Evolutionary conservation across 2,797 vertebrate species (phyloP), one percentile per base, ranked within the genome.

Genomic region (Psittacula derbiana): DNA sequence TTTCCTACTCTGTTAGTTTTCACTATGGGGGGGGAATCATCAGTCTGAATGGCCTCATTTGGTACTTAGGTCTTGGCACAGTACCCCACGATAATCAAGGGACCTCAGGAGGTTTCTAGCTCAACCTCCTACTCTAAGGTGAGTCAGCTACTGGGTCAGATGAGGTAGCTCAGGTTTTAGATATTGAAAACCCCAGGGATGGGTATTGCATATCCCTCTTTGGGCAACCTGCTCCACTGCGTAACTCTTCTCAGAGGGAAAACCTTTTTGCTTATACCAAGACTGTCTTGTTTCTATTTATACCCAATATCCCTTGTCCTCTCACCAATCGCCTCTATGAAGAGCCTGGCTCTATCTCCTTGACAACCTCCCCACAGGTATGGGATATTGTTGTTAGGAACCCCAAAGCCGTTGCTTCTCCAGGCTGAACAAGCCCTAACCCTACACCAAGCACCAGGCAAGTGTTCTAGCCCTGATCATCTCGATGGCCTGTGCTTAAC

Each of bases 71-170:
- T 50, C 43, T 31, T 31, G 30, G 36, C 6, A 1, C 20, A 53
- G 60, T 16, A 66, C 53, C 25, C 62, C 13, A 30, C 64, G 28
- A 49, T 78, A 61, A 23, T 40, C 69, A 31, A 58, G 18, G 40
- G 12, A 72, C 38, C 30, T 58, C 10, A 4, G 38, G 38, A 95
- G 31, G 15, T 72, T 80, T 88, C 72, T 40, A 38, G 30, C 49
- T 74, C 70, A 91, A 4, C 19, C 41, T 93, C 75, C 79, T 41
- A 18, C 75, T 90, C 50, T 3, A 7, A 41, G 3, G 24, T 82
- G 64, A 38, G 33, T 76, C 85, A 95, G 30, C 57, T 92, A 6
- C 49, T 52, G 73, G 41, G 53, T 93, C 85, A 92, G 30, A 58
- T 40, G 41, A 50, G 24, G 10, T 58, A 16, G 13, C 23, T 81